Base-by-base conservation (phyloP, 2,888 invertebrate species). In the Himalopsyche tibetana region DNA sequence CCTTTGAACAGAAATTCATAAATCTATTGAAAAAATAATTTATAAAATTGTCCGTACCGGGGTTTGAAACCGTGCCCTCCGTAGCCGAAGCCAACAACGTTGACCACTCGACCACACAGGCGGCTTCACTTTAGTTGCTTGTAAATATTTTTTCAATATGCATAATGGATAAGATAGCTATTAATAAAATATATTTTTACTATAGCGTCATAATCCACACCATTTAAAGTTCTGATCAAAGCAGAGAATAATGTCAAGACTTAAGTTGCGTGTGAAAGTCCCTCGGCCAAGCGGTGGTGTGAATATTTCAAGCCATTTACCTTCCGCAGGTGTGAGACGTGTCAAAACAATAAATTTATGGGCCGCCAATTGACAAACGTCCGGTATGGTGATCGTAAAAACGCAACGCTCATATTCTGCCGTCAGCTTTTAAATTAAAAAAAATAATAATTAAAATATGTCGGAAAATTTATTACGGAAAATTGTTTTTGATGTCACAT, bases 291-390 rank as follows among this genome's bases (percentile, higher is more conserved):
- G 74, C 74, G 2, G 36, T 38, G 74, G 74, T 74, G 74, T 74
- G 74, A 74, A 74, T 74, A 36, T 74, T 74, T 36, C 74, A 15
- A 74, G 36, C 15, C 74, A 74, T 74, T 28, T 74, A 74, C 74
- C 74, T 74, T 36, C 4, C 74, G 36, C 74, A 83, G 83, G 87
- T 84, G 86, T 84, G 86, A 86, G 86, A 88, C 80, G 84, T 88
- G 87, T 81, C 87, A 88, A 82, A 87, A 86, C 85, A 88, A 84
- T 82, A 56, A 63, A 88, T 88, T 88, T 86, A 88, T 86, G 84
- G 83, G 63, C 55, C 84, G 81, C 74, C 86, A 69, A 82, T 82
- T 85, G 82, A 85, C 82, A 63, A 82, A 82, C 36, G 55, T 85
- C 85, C 85, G 82, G 80, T 69, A 40, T 28, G 55, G 38, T 9